Conservation (phyloP, 2,888 invertebrate species). For the Chrysolina oricalcia region DNA sequence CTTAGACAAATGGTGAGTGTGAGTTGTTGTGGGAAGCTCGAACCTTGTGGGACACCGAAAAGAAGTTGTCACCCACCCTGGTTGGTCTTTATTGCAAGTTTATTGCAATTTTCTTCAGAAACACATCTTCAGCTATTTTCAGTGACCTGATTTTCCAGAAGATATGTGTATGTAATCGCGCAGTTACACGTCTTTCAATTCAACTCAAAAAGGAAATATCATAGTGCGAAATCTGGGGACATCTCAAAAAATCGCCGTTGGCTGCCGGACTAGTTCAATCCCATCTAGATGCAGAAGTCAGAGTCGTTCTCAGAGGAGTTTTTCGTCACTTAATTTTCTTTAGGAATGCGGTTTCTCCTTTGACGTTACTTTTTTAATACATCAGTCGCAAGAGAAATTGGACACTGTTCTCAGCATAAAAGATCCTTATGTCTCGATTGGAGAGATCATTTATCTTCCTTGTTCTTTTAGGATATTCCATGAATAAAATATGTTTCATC, state of each 20-base stretch:
- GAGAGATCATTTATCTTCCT: constrained; percentile 57
- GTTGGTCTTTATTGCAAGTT: no score
- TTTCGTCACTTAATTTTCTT: constrained; percentile 67
- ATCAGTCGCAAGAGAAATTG: constrained; percentile 68
- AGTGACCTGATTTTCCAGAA: no score
- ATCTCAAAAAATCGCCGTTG: not conserved
- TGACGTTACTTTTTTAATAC: constrained; percentile 69
- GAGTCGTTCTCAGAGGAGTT: constrained; percentile 62
- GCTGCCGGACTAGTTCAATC: constrained; percentile 52
- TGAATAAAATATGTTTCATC: constrained; percentile 64
- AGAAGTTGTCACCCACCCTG: no score
- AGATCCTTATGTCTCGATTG: constrained; percentile 63
- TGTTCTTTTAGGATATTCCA: constrained; percentile 60
- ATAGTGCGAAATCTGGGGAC: not conserved
- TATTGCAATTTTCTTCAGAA: no score
- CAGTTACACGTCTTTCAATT: no score
- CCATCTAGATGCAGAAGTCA: constrained; percentile 64
- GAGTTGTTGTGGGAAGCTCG: no score
- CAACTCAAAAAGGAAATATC: not conserved
- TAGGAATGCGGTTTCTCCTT: constrained; percentile 62
- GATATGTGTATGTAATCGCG: no score
- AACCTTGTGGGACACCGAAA: no score
- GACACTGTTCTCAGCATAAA: constrained; percentile 66
- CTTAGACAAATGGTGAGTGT: no score
- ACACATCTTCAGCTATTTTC: no score